Percentiles rank a stretch among this genome's conserved stretches.
These are phyloP conservation scores for Acipenser transmontanus DNA, from an alignment of 2,797 vertebrate genomes.

Conservation along the genomic window DNA sequence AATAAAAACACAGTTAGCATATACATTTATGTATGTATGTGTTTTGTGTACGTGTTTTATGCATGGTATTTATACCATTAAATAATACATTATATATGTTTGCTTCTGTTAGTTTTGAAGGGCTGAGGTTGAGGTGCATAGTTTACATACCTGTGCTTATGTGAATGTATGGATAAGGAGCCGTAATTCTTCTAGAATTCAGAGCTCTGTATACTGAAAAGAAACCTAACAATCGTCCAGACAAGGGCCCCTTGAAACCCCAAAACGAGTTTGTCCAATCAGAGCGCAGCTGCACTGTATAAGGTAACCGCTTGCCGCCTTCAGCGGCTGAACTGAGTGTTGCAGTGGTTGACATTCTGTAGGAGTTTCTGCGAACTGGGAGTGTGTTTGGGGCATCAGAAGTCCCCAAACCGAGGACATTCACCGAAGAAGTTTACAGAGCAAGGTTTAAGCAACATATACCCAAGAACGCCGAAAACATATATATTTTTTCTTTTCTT, in stretches of 20 bases:
- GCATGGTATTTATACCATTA: too few relatives aligned
- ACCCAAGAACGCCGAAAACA: background rate
- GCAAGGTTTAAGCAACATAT: too few relatives aligned
- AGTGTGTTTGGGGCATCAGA: constrained; percentile 7
- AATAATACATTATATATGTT: too few relatives aligned
- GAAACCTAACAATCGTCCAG: background rate
- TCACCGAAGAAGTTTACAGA: background rate
- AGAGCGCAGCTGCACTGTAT: constrained; percentile 29
- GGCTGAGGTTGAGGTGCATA: too few relatives aligned
- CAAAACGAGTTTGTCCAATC: constrained; percentile 43
- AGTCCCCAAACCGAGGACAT: constrained; percentile 4
- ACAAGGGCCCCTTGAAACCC: constrained; percentile 12
- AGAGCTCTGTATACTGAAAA: background rate
- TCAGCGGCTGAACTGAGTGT: constrained; percentile 48
- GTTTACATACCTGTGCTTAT: too few relatives aligned
- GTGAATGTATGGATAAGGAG: too few relatives aligned
- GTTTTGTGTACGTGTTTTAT: too few relatives aligned
- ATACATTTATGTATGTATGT: too few relatives aligned
- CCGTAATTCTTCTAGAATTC: too few relatives aligned
- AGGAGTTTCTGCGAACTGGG: constrained; percentile 23
- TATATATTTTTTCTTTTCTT: constrained; percentile 10
- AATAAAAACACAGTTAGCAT: too few relatives aligned
- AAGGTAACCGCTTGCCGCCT: constrained; percentile 25
- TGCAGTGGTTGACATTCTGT: constrained; percentile 36
- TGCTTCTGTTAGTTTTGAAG: too few relatives aligned